phyloP scores from a whole-genome alignment of 2,113 vertebrate genomes.

The Clarias magur region DNA sequence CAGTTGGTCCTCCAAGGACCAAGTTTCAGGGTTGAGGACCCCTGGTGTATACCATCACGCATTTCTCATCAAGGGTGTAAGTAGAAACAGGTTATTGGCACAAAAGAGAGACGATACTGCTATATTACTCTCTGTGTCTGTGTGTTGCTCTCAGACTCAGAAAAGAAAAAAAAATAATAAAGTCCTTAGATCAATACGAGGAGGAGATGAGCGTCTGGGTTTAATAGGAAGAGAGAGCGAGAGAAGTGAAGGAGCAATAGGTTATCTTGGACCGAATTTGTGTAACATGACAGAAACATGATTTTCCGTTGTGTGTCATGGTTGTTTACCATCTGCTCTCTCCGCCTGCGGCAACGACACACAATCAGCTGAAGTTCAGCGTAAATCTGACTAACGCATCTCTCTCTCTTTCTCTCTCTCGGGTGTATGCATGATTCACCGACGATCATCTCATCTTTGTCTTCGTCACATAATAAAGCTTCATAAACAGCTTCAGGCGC shows the following conservation, averaged over 20 bases:
- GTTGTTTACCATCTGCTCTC: slow-evolving; percentile 36
- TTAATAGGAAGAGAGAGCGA: neutral
- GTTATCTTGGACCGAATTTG: neutral
- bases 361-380: slow-evolving; percentile 4
- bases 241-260: neutral
- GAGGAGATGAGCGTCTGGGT: neutral
- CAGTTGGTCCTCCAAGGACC: too few species aligned
- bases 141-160: neutral
- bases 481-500: neutral
- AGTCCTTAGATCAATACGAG: neutral
- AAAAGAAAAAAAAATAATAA: neutral
- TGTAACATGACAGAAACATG: slow-evolving; percentile 36
- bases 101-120: neutral
- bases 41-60: neutral
- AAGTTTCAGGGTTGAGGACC: too few species aligned
- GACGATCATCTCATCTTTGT: neutral
- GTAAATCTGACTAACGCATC: neutral
- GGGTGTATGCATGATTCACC: neutral
- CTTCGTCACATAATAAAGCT: neutral
- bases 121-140: neutral
- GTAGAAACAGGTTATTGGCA: neutral
- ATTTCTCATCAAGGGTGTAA: neutral
- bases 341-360: slow-evolving; percentile 17
- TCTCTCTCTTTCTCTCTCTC: neutral
- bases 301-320: slow-evolving; percentile 14